Evolutionary conservation across 2,888 invertebrate genomes (phyloP), one percentile per base, ranked within the genome.

Genomic region (Caenorhabditis sinica): DNA sequence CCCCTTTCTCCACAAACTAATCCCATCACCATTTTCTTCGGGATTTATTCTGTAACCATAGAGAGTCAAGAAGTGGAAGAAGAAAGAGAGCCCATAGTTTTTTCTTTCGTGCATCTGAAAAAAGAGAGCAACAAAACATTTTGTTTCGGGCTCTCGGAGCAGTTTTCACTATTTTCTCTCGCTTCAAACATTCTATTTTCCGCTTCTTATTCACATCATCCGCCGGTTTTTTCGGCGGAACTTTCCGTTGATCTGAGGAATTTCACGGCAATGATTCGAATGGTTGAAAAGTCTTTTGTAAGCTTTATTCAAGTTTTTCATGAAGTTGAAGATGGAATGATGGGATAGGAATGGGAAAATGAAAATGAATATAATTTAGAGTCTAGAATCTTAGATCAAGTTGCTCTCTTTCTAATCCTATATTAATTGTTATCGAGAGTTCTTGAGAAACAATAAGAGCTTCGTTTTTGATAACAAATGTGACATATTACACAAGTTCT

Each of bases 221-320:
- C 65, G 36, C 36, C 63, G 13, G n/a, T 40, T 28, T 74, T 63
- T 30, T 51, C 51, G 28, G 30, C 40, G n/a, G 53, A 51, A n/a
- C 51, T 53, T 0, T 49, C 43, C 25, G 15, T 53, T 28, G 43
- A 76, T 66, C 45, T 68, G 49, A 33, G 20, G 23, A 66, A 72
- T 45, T 28, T 65, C 17, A 56, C 36, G 51, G 25, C 40, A 0
- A 79, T 80, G 80, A 80, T 80, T 40, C 80, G 80, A 33, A 80
- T 80, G 80, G 49, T 80, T 30, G 63, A 80, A 20, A 71, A 80
- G 45, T 80, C 80, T 23, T 36, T 65, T 72, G 72, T 80, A 72
- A 61, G 63, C 33, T 40, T 36, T 13, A 28, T 49, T 15, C 43
- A 28, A 30, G 9, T 11, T 58, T 40, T n/a, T 43, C 30, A 56